These are phyloP conservation scores for Scaptomyza tumidula DNA, from an alignment of 2,888 invertebrate genomes.

Conservation along the genomic window DNA sequence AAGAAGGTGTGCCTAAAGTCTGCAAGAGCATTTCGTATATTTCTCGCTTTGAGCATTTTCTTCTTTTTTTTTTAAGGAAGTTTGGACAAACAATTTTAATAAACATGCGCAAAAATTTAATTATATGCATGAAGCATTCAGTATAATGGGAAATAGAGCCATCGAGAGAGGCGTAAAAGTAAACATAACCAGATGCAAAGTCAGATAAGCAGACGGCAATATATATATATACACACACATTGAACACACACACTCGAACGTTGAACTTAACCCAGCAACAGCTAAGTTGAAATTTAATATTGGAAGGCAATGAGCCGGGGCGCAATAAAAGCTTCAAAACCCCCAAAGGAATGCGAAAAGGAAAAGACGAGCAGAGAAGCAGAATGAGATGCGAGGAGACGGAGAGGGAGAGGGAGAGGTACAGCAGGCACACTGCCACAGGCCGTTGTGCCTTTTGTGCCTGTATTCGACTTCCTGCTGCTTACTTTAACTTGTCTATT, in stretches of 20 bases:
- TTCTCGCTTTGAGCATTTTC: slow-evolving; percentile 21
- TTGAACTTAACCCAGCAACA: slow-evolving; percentile 66
- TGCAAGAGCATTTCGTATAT: slow-evolving; percentile 34
- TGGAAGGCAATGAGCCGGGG: slow-evolving; percentile 76
- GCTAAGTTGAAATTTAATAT: slow-evolving; percentile 76
- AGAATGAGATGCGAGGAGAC: no score
- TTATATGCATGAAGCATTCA: slow-evolving; percentile 75
- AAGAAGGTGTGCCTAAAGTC: slow-evolving; percentile 28
- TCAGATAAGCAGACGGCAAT: slow-evolving; percentile 59
- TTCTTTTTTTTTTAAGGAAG: slow-evolving; percentile 22
- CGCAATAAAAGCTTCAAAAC: slow-evolving; percentile 71
- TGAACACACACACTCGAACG: slow-evolving; percentile 15
- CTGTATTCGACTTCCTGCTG: slow-evolving; percentile 17
- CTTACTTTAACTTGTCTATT: slow-evolving; percentile 32
- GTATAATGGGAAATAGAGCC: slow-evolving; percentile 72
- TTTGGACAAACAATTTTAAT: slow-evolving; percentile 73
- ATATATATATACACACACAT: slow-evolving; percentile 25
- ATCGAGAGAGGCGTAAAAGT: slow-evolving; percentile 64
- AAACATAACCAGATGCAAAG: slow-evolving; percentile 73
- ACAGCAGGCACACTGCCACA: slow-evolving; percentile 21
- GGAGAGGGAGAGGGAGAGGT: not conserved
- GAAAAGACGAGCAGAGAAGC: not conserved
- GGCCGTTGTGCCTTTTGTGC: slow-evolving; percentile 34
- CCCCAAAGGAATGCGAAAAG: slow-evolving; percentile 43
- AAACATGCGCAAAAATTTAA: slow-evolving; percentile 76